Percentiles rank a stretch among this genome's conserved stretches.
Evolutionary conservation across 2,797 vertebrate genomes (phyloP).

Genomic region (Gambelia wislizenii): DNA sequence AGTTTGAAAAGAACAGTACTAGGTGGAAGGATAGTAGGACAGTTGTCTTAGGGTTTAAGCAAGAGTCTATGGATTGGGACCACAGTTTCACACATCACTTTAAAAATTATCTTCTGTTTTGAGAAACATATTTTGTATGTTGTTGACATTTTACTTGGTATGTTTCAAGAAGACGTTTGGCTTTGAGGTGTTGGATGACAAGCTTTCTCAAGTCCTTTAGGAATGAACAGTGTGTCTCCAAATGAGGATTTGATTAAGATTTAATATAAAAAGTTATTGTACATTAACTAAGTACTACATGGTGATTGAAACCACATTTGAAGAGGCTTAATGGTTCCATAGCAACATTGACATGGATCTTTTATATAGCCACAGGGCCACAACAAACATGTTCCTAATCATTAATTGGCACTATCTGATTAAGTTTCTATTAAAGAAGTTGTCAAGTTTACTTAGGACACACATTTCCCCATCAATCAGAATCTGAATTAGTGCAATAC

Average conservation of each 20-base stretch:
- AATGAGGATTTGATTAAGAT: constrained; percentile 63
- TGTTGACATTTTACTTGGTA: constrained; percentile 29
- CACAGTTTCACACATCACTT: constrained; percentile 58
- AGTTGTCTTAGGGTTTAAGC: constrained; percentile 17
- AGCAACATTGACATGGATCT: constrained; percentile 31
- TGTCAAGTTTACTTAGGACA: constrained; percentile 47
- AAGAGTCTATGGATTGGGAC: constrained; percentile 52
- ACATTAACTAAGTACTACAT: constrained; percentile 55
- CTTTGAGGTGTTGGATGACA: constrained; percentile 50
- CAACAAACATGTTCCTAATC: constrained; percentile 64
- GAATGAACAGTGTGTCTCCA: constrained; percentile 59
- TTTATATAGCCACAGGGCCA: constrained; percentile 22
- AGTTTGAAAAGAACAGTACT: neutral
- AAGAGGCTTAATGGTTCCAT: constrained; percentile 52
- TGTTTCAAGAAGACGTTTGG: constrained; percentile 42
- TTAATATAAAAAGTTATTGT: constrained; percentile 58
- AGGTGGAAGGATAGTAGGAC: neutral
- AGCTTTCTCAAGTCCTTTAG: constrained; percentile 46
- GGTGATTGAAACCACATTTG: constrained; percentile 70
- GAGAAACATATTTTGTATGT: constrained; percentile 21
- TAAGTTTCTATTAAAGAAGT: constrained; percentile 52
- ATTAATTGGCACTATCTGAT: constrained; percentile 58
- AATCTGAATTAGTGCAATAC: neutral
- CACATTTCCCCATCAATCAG: constrained; percentile 5
- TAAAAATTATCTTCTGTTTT: neutral